phyloP scores from a whole-genome alignment of 2,888 invertebrate species.

The Acholoe squamosa region DNA sequence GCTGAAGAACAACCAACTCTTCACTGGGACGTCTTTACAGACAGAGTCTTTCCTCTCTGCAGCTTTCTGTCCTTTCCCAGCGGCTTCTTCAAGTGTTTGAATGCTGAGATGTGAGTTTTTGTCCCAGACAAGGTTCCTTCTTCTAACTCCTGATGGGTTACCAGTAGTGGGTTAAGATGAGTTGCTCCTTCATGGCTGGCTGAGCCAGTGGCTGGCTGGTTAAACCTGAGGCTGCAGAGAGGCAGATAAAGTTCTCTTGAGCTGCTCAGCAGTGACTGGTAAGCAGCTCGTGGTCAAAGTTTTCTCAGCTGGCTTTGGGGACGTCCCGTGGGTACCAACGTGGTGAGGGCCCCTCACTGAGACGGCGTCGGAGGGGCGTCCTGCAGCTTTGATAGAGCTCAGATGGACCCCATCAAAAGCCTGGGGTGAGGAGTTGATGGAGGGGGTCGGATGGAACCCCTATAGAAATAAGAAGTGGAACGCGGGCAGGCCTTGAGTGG shows the following conservation, averaged over 20 bases:
- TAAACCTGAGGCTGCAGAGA: no score
- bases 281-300: conserved; percentile 4
- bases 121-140: no score
- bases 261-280: neutral
- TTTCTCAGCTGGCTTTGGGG: conserved; percentile 18
- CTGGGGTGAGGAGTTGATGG: neutral
- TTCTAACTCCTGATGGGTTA: no score
- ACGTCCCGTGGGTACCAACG: conserved; percentile 10
- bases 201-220: neutral
- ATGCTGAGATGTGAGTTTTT: no score
- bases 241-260: no score
- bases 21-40: neutral
- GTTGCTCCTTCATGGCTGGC: neutral
- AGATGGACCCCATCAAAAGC: neutral
- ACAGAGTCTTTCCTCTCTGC: neutral
- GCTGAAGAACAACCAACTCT: neutral
- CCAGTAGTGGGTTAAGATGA: neutral
- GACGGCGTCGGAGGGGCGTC: neutral
- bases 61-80: no score
- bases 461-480: no score
- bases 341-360: neutral
- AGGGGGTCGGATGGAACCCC: neutral
- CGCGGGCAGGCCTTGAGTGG: neutral
- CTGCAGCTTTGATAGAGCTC: conserved; percentile 3
- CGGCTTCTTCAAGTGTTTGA: no score